Conservation (phyloP, 92 coral and sea anemone genomes). For the Phenganax subtilis region DNA sequence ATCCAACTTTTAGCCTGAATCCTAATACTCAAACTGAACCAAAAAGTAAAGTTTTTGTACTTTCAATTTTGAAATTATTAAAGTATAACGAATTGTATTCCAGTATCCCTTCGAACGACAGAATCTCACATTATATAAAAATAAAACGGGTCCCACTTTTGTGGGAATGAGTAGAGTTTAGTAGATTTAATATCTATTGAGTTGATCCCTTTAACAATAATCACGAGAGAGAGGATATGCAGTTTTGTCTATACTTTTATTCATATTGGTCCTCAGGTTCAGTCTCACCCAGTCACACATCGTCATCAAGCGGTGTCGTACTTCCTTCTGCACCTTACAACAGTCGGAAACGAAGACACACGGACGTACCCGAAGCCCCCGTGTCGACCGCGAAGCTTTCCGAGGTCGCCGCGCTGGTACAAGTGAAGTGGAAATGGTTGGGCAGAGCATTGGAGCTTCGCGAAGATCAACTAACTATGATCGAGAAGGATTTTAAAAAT, state of each 20-base stretch:
- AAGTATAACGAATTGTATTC: too few relatives aligned
- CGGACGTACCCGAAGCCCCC: conserved; percentile 35
- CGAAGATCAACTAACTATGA: conserved; percentile 63
- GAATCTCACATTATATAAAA: too few relatives aligned
- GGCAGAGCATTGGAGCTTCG: conserved; percentile 66
- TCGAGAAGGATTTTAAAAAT: conserved; percentile 66
- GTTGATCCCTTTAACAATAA: background rate
- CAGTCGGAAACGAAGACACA: conserved; percentile 69
- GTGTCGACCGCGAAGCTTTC: conserved; percentile 64
- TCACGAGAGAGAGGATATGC: background rate
- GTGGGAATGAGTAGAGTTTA: too few relatives aligned
- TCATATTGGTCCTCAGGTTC: conserved; percentile 6
- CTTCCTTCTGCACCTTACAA: conserved; percentile 33
- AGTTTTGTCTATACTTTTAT: background rate
- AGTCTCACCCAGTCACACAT: conserved; percentile 22
- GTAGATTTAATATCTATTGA: too few relatives aligned
- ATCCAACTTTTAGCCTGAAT: too few relatives aligned
- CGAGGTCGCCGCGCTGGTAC: conserved; percentile 61
- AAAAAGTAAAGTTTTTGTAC: too few relatives aligned
- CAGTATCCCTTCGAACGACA: too few relatives aligned
- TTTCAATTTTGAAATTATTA: too few relatives aligned
- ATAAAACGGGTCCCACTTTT: too few relatives aligned
- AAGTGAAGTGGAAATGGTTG: conserved; percentile 68
- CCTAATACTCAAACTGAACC: too few relatives aligned
- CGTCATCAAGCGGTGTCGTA: conserved; percentile 32